Evolutionary conservation across 2,113 vertebrate genomes (phyloP).

Genomic region (Cochlearius cochlearius): DNA sequence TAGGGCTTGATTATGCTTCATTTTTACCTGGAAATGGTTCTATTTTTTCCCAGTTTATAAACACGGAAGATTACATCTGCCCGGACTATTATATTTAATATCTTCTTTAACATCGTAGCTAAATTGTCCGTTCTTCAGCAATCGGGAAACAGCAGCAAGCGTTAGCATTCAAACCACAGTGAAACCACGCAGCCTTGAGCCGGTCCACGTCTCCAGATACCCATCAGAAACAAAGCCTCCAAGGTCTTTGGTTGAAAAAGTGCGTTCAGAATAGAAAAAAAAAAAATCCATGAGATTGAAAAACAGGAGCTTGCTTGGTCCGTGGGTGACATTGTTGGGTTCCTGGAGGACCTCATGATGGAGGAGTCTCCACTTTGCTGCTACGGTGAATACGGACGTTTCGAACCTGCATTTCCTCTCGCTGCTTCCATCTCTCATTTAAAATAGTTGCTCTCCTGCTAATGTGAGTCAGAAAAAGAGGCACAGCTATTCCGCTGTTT

Average conservation of each 20-base stretch:
- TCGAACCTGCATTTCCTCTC: background rate
- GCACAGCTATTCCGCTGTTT: background rate
- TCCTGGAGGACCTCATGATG: background rate
- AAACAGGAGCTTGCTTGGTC: background rate
- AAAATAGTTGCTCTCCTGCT: background rate
- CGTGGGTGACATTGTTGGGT: background rate
- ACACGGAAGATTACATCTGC: background rate
- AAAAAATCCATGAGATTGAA: background rate
- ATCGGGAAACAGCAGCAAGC: background rate
- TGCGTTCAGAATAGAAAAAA: background rate
- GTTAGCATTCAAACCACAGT: background rate
- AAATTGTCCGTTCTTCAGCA: background rate
- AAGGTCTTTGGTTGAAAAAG: background rate
- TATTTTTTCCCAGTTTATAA: background rate
- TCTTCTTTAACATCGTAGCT: background rate
- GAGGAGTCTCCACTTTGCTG: background rate
- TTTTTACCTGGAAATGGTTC: background rate
- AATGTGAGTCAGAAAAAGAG: background rate
- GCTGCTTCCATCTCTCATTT: background rate
- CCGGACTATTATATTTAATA: background rate
- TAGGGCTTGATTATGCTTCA: background rate
- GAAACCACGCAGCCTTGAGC: background rate
- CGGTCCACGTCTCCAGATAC: background rate
- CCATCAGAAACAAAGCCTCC: background rate
- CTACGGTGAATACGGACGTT: rapidly evolving